Conservation (phyloP, 2,888 invertebrate species). For the Phrixothrix hirtus region DNA sequence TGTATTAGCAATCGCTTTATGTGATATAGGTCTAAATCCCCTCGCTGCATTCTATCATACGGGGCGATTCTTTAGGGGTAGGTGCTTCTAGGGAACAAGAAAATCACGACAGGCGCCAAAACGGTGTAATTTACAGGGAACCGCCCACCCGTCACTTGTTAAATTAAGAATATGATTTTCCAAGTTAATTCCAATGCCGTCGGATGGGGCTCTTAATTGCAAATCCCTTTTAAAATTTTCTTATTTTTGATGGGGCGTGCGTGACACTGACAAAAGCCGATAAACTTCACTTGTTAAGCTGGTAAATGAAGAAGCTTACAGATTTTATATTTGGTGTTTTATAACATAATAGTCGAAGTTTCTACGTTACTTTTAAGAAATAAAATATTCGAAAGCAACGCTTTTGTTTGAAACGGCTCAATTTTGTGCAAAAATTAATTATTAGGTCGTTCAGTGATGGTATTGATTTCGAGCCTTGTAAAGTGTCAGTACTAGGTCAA, state of each 20-base stretch:
- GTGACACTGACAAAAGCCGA: not conserved
- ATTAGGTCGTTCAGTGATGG: too few relatives aligned
- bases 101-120: conserved; percentile 55
- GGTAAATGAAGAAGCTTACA: too few relatives aligned
- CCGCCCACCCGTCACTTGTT: conserved; percentile 52
- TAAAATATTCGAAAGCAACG: too few relatives aligned
- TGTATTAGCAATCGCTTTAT: conserved; percentile 56
- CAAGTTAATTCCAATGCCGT: conserved; percentile 30
- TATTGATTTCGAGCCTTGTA: too few relatives aligned
- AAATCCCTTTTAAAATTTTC: conserved; percentile 23
- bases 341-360: too few relatives aligned
- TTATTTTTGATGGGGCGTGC: conserved; percentile 18
- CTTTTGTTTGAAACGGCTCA: too few relatives aligned
- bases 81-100: conserved; percentile 28
- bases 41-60: conserved; percentile 52
- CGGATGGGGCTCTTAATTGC: conserved; percentile 29
- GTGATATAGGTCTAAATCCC: conserved; percentile 52
- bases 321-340: too few relatives aligned
- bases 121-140: conserved; percentile 47
- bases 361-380: too few relatives aligned
- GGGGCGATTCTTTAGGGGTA: conserved; percentile 33
- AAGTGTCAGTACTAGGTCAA: too few relatives aligned
- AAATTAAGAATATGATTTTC: conserved; percentile 55
- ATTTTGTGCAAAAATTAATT: too few relatives aligned
- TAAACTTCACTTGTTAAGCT: conserved; percentile 2